These are phyloP conservation scores for Zaprionus camerounensis DNA, from an alignment of 1,140 invertebrate genomes.

Conservation along the genomic window DNA sequence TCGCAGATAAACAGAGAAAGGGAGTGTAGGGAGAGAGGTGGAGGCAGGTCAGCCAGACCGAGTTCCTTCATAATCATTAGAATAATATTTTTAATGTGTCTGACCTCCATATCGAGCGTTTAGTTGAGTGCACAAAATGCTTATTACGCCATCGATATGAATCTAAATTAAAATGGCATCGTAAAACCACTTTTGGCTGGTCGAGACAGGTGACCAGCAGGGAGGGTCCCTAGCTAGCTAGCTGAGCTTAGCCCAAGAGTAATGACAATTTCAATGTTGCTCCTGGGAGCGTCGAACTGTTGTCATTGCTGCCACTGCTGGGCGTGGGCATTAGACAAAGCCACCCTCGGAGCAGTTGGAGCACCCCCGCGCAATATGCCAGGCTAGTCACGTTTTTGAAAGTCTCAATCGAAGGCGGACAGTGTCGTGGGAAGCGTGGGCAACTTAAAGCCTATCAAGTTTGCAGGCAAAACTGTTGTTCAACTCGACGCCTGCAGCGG, in stretches of 20 bases:
- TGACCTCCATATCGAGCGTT: conserved; percentile 62
- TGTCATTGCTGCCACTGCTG: conserved; percentile 10
- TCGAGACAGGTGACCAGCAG: conserved; percentile 41
- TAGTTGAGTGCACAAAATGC: conserved; percentile 60
- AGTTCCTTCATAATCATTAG: conserved; percentile 53
- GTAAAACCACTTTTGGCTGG: conserved; percentile 64
- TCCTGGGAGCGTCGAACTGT: conserved; percentile 17
- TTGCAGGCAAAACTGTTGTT: conserved; percentile 15
- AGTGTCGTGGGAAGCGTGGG: background rate
- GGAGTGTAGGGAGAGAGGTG: background rate
- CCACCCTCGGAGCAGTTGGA: conserved; percentile 23
- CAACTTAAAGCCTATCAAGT: conserved; percentile 54
- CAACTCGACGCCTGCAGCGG: conserved; percentile 6
- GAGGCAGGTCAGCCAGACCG: background rate
- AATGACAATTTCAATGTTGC: conserved; percentile 60
- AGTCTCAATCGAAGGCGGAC: conserved; percentile 67
- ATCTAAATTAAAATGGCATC: conserved; percentile 82
- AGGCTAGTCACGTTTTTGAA: conserved; percentile 68
- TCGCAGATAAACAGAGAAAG: background rate
- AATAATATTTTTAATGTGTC: conserved; percentile 68
- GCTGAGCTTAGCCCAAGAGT: conserved; percentile 60
- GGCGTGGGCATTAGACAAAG: conserved; percentile 35
- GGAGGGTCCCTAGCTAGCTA: conserved; percentile 3
- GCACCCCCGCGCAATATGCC: conserved; percentile 54
- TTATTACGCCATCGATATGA: conserved; percentile 77